Percentiles rank a stretch among this genome's conserved stretches.
Conservation (phyloP, 1,140 invertebrate genomes). For the Drosophila miranda region DNA sequence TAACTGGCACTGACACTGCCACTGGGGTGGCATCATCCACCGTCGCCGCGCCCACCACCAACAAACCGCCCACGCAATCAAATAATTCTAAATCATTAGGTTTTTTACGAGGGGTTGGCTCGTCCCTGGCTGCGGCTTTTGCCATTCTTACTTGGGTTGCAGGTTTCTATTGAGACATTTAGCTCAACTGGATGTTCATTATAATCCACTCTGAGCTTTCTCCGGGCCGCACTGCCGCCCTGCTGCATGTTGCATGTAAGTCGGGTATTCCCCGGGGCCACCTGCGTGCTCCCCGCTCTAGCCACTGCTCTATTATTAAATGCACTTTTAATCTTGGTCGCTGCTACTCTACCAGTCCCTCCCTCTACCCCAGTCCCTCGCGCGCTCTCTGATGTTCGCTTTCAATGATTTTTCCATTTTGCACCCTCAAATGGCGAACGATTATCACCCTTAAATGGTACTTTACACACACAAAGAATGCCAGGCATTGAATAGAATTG, state of each 20-base stretch:
- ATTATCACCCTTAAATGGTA: constrained; percentile 82
- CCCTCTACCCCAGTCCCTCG: constrained; percentile 1
- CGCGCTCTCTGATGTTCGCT: constrained; percentile 51
- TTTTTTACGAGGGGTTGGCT: constrained; percentile 56
- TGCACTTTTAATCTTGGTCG: constrained; percentile 79
- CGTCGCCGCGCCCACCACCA: constrained; percentile 10
- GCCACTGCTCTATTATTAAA: constrained; percentile 75
- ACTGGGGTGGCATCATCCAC: constrained; percentile 39
- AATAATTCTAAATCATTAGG: constrained; percentile 79
- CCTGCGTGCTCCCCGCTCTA: constrained; percentile 41
- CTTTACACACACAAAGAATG: constrained; percentile 81
- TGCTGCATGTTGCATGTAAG: constrained; percentile 53
- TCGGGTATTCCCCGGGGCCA: constrained; percentile 68
- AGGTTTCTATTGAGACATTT: constrained; percentile 71
- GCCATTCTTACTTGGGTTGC: constrained; percentile 1
- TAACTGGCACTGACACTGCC: constrained; percentile 62
- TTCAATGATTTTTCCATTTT: constrained; percentile 80
- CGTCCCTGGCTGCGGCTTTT: too few species aligned
- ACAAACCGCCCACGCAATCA: constrained; percentile 81
- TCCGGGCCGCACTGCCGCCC: constrained; percentile 29
- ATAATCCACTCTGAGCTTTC: constrained; percentile 71
- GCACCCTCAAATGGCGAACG: constrained; percentile 80
- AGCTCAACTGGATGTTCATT: constrained; percentile 78
- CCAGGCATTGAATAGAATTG: constrained; percentile 75
- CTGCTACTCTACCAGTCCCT: constrained; percentile 1